phyloP scores from a whole-genome alignment of 2,113 vertebrate species.

The Hippolais icterina region DNA sequence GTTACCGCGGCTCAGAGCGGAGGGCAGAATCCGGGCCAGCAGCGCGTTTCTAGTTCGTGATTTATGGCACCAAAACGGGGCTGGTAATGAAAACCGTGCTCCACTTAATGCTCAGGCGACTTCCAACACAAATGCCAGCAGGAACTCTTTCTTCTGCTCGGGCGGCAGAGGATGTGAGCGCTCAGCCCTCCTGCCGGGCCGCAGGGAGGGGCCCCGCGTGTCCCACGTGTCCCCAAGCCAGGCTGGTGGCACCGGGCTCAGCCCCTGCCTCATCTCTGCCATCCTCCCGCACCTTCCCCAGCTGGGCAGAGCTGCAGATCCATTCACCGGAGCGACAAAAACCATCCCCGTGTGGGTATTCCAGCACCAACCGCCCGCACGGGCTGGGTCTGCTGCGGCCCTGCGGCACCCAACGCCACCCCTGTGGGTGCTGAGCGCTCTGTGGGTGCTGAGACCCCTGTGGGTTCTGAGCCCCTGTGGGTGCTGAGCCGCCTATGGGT shows the following conservation, averaged over 20 bases:
- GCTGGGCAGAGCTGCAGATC: not conserved
- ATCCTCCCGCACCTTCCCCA: not conserved
- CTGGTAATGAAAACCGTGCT: constrained; percentile 46
- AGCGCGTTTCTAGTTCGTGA: not conserved
- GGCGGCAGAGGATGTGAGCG: not conserved
- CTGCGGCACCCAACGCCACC: not conserved
- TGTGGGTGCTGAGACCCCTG: not conserved
- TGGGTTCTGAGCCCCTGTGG: not conserved
- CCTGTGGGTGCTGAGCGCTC: not conserved
- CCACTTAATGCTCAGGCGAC: not conserved
- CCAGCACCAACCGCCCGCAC: accelerated
- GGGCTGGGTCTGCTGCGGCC: not conserved
- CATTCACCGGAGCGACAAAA: not conserved
- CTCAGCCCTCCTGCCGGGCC: not conserved
- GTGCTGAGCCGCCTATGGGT: too few relatives aligned
- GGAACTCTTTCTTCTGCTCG: constrained; percentile 6
- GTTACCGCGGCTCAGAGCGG: not conserved
- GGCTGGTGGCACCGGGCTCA: not conserved
- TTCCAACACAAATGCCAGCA: constrained; percentile 45
- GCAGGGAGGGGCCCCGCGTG: accelerated
- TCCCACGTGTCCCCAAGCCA: not conserved
- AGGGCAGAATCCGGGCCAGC: constrained; percentile 29
- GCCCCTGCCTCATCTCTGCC: not conserved
- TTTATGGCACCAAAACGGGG: constrained; percentile 36
- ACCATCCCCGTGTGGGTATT: accelerated